Evolutionary conservation across 1,140 invertebrate genomes (phyloP), one percentile per base, ranked within the genome.

Genomic region (Drosophila mayri): DNA sequence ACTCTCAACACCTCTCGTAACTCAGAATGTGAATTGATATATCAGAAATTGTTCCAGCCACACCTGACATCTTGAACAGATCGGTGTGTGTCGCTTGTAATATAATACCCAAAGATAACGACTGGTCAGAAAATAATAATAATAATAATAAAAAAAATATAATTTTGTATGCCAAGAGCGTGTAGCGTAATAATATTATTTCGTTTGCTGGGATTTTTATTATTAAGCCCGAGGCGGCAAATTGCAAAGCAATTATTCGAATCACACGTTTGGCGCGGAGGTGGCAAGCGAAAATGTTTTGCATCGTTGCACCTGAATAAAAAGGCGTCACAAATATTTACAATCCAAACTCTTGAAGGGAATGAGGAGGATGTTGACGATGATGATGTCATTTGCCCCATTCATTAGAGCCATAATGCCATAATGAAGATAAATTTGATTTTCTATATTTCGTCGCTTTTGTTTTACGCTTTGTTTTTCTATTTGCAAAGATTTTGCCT

Each of bases 231-330:
- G 43, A 59, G 47, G 54, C 46, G 59, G 60, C 74, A 85, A 88
- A 88, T 90, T 85, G 81, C 82, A 81, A 85, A 90, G 81, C 85
- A 88, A 88, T 88, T 88, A 88, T 90, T 90, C 75, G 70, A 90
- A 85, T 90, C 81, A 88, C 77, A 85, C 74, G 77, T 55, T 73
- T 40, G 59, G 47, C 60, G 77, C 80, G 82, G 77, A 81, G 79
- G 76, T 81, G 63, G 59, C 61, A 37, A 71, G 70, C 64, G 40
- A 64, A 72, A 78, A 79, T 68, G 76, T 54, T 90, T 70, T 90
- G 85, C 85, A 85, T 81, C 81, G 85, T 66, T 88, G 85, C 85
- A 88, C 78, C 71, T 79, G 59, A 71, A 55, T 55, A 55, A 80
- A 80, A 76, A 74, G 61, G 67, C 78, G 64, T 78, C 73, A 77